Percentiles rank a stretch among this genome's conserved stretches.
Evolutionary conservation across 2,888 invertebrate genomes (phyloP).

Genomic region (Drosophila demipolita): DNA sequence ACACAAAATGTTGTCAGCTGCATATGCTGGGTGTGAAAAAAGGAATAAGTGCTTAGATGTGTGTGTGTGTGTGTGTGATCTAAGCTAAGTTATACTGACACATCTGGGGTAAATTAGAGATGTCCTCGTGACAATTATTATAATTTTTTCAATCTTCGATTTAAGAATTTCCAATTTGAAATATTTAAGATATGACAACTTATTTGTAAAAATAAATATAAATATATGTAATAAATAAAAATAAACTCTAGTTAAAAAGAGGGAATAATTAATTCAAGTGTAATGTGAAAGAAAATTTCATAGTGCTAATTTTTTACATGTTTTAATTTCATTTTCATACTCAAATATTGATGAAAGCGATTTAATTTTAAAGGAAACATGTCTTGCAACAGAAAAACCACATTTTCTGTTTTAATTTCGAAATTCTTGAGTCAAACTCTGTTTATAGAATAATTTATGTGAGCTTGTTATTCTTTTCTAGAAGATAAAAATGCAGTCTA

Average conservation of each 20-base stretch:
- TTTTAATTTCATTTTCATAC: background rate
- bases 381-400: background rate
- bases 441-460: background rate
- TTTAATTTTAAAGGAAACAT: background rate
- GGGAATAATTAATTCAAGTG: background rate
- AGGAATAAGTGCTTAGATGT: constrained; percentile 2
- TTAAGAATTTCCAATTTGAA: accelerated
- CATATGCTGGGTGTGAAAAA: constrained; percentile 60
- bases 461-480: background rate
- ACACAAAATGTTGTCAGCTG: constrained; percentile 71
- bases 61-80: constrained; percentile 19
- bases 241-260: background rate
- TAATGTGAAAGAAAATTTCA: background rate
- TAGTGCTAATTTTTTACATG: no score
- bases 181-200: background rate
- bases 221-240: background rate
- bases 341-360: no score
- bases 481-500: background rate
- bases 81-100: constrained; percentile 12
- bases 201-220: background rate
- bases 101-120: constrained; percentile 29
- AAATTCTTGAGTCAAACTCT: background rate
- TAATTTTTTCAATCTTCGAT: background rate
- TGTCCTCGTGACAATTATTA: background rate
- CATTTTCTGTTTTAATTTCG: background rate